Evolutionary conservation across 2,797 vertebrate genomes (phyloP).

Genomic region (Sebastolobus alascanus): DNA sequence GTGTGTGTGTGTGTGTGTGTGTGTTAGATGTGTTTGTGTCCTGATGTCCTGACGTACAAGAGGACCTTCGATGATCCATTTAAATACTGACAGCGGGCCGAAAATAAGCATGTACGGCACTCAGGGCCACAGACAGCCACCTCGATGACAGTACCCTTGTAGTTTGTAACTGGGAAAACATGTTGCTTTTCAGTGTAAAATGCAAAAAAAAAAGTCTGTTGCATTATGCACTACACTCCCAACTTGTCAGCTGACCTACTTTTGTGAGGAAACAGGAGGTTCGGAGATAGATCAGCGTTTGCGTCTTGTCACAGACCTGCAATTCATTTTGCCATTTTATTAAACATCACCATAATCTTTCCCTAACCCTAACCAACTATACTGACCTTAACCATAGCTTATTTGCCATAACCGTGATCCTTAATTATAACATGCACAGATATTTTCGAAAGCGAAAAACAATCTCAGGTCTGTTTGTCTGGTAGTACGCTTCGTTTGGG

Average conservation of each 20-base stretch:
- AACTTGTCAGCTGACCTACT: slow-evolving; percentile 3
- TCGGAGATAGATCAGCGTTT: not conserved
- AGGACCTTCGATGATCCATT: slow-evolving; percentile 63
- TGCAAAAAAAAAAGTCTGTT: slow-evolving; percentile 3
- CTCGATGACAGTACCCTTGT: slow-evolving; percentile 18
- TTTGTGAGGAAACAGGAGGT: not conserved
- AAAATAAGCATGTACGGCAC: slow-evolving; percentile 61
- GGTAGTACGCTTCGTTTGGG: too few species aligned
- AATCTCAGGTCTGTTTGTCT: too few species aligned
- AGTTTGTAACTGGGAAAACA: slow-evolving; percentile 10
- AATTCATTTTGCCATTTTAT: not conserved
- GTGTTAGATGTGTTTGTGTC: slow-evolving; percentile 20
- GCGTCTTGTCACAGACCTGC: not conserved
- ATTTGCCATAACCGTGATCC: too few species aligned
- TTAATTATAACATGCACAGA: not conserved
- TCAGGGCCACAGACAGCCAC: slow-evolving; percentile 36
- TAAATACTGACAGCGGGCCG: slow-evolving; percentile 61
- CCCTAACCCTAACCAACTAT: not conserved
- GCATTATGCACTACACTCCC: not conserved
- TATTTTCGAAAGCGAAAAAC: not conserved
- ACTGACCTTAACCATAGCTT: too few species aligned
- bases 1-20: slow-evolving; percentile 17
- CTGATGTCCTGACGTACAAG: slow-evolving; percentile 60
- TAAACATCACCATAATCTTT: not conserved
- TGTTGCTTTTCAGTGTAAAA: slow-evolving; percentile 20